Base-by-base conservation (phyloP, 2,113 vertebrate species). In the Anarrhichthys ocellatus region DNA sequence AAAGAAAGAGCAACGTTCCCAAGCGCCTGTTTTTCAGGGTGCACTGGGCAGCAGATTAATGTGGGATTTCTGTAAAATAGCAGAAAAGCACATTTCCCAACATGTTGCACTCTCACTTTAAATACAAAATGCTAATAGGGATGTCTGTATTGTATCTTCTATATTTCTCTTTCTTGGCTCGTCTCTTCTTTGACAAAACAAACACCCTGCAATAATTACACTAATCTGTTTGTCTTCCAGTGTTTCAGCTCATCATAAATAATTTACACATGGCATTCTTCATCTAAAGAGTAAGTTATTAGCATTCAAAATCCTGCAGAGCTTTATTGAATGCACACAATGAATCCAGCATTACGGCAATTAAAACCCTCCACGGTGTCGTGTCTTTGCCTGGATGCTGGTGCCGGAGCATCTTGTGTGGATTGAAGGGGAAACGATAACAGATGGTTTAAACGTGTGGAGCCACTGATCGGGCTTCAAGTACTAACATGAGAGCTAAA, bases 361-460 rank as follows among this genome's bases (percentile, higher is more conserved):
- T 10, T 15, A 18, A 11, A 40, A 9, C 36, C 6, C 22, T 59
- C 52, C 7, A 0, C 3, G 4, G 6, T 3, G 63, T 0, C 3
- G 32, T 13, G 42, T 34, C 52, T 9, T 17, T 14, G 32, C 32
- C 34, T 20, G 9, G 50, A 14, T 75, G 66, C 85, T 80, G 84
- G 27, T 67, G 76, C 27, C 7, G 66, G 34, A 63, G 61, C 58
- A 46, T 62, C 34, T 38, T 5, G 13, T 18, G n/a, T 52, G 15
- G 59, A 54, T 38, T 36, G 18, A 59, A 7, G 22, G 13, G 32
- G 52, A 70, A 44, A 61, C 3, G 9, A 63, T 27, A 64, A 63
- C 42, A 56, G 56, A 76, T 27, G 72, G 44, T 71, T 44, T 29
- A 34, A 0, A 4, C 17, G 32, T 7, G n/a, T 22, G 9, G 44